phyloP scores from a whole-genome alignment of 2,888 invertebrate genomes.

The Sarcophaga variegata region DNA sequence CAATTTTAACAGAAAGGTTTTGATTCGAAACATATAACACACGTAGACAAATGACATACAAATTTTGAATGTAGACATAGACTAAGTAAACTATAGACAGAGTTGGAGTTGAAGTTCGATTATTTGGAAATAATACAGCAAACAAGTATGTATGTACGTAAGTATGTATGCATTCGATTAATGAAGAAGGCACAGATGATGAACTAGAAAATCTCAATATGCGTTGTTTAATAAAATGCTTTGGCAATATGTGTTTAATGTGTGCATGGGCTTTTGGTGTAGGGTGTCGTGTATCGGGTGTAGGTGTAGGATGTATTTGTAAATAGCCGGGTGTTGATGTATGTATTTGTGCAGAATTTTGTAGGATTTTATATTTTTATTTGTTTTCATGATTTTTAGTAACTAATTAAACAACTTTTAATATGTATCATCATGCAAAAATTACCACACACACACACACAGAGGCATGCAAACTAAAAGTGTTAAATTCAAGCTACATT shows the following conservation, averaged over 20 bases:
- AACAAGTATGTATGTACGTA: neutral
- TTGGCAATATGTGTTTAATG: neutral
- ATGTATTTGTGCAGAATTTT: neutral
- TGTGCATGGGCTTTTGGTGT: neutral
- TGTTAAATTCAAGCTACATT: conserved; percentile 34
- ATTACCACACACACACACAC: conserved; percentile 34
- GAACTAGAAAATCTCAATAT: conserved; percentile 31
- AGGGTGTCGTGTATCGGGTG: conserved; percentile 16
- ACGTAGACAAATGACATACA: conserved; percentile 30
- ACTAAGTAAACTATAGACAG: conserved; percentile 34
- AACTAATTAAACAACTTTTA: conserved; percentile 21
- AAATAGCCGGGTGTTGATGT: conserved; percentile 11
- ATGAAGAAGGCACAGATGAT: conserved; percentile 51
- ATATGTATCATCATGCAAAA: conserved; percentile 24
- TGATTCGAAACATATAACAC: conserved; percentile 44
- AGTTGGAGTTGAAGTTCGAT: conserved; percentile 4
- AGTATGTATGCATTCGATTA: conserved; percentile 58
- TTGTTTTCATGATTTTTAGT: neutral
- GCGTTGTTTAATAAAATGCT: neutral
- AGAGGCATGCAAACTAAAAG: neutral
- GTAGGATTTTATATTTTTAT: neutral
- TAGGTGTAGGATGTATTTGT: conserved; percentile 25
- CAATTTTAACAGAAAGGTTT: conserved; percentile 33
- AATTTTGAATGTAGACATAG: conserved; percentile 47
- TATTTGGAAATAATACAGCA: conserved; percentile 20